Percentiles rank a stretch among this genome's conserved stretches.
Evolutionary conservation across 2,113 vertebrate genomes (phyloP).

Genomic region (Ictidomys tridecemlineatus): DNA sequence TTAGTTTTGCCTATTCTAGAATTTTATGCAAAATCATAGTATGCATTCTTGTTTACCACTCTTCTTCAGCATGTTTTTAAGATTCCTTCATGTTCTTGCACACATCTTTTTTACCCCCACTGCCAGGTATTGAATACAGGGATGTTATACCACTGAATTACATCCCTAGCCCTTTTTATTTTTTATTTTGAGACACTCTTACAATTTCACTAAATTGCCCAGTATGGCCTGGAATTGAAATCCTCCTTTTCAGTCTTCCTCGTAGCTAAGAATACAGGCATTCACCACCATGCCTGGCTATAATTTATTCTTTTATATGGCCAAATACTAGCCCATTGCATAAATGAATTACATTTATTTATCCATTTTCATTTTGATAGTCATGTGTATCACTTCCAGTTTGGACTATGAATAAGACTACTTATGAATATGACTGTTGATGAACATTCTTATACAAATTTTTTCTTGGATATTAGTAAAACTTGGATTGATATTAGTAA

Average conservation of each 20-base stretch:
- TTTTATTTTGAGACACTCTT: neutral
- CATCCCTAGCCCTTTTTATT: neutral
- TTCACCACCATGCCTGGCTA: neutral
- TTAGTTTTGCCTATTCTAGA: neutral
- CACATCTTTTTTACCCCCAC: neutral
- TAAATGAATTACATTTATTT: neutral
- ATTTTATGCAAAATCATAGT: neutral
- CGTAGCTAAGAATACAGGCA: neutral
- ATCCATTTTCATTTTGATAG: neutral
- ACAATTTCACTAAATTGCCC: neutral
- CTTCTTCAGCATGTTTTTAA: neutral
- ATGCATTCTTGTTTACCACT: neutral
- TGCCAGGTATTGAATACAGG: neutral
- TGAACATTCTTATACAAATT: neutral
- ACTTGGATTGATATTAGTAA: neutral
- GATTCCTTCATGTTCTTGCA: neutral
- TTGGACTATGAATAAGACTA: neutral
- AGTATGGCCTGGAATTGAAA: neutral
- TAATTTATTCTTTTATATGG: neutral
- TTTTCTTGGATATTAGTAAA: conserved; percentile 10
- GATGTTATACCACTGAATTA: neutral
- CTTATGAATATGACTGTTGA: neutral
- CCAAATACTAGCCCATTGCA: neutral
- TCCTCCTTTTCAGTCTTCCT: neutral
- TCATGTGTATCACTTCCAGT: neutral